Evolutionary conservation across 2,113 vertebrate genomes (phyloP).

Genomic region (Elachura formosa): DNA sequence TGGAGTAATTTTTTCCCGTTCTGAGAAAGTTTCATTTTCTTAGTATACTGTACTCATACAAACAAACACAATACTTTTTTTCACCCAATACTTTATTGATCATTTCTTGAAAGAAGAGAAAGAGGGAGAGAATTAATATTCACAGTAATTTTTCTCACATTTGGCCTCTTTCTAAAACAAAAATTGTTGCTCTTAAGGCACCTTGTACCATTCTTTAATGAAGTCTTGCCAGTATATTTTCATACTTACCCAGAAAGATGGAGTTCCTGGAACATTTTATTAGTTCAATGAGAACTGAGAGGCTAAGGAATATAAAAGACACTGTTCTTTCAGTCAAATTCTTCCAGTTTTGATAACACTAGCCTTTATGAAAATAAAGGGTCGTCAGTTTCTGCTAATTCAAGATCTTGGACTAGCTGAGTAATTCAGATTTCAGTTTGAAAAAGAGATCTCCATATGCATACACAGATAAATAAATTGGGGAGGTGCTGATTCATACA

Average conservation of each 20-base stretch:
- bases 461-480: not conserved
- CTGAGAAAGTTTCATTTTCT: not conserved
- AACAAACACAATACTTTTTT: not conserved
- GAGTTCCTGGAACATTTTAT: not conserved
- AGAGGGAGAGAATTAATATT: not conserved
- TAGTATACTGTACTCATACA: not conserved
- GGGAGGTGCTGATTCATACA: not conserved
- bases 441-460: not conserved
- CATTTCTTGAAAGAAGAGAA: not conserved
- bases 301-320: not conserved
- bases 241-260: not conserved
- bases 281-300: not conserved
- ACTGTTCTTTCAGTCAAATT: slow-evolving; percentile 7
- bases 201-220: not conserved
- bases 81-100: not conserved
- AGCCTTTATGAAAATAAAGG: not conserved
- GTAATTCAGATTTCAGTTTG: not conserved
- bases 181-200: not conserved
- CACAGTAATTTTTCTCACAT: not conserved
- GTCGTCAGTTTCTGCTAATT: slow-evolving; percentile 7
- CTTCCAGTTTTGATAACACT: slow-evolving; percentile 28
- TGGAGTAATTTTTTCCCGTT: not conserved
- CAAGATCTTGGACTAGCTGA: not conserved
- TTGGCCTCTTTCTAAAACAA: not conserved
- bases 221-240: not conserved